Evolutionary conservation across 2,797 vertebrate genomes (phyloP).

Genomic region (Glossophaga mutica): DNA sequence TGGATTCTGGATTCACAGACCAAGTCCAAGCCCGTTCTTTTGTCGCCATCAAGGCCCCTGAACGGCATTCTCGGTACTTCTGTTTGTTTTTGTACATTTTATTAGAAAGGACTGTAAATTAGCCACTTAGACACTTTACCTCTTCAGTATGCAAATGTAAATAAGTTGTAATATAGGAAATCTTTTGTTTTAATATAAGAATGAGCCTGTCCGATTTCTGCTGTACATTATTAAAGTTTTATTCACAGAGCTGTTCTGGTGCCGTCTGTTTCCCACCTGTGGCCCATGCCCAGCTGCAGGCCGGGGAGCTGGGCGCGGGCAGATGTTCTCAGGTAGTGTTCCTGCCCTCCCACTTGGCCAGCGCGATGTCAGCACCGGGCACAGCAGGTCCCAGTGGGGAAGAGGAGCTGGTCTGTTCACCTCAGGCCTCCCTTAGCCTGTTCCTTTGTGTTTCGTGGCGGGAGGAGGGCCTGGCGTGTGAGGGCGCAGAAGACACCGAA

Average conservation of each 20-base stretch:
- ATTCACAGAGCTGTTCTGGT: constrained; percentile 75
- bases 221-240: constrained; percentile 89
- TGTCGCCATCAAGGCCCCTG: constrained; percentile 43
- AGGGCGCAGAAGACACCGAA: neutral
- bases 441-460: neutral
- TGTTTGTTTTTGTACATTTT: constrained; percentile 85
- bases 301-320: neutral
- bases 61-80: constrained; percentile 77
- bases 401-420: neutral
- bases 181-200: constrained; percentile 88
- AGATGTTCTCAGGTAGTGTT: neutral
- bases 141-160: constrained; percentile 90
- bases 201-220: constrained; percentile 86
- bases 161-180: constrained; percentile 88
- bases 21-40: constrained; percentile 71
- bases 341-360: rapidly evolving
- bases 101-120: constrained; percentile 87
- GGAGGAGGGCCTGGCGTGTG: neutral
- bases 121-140: constrained; percentile 91
- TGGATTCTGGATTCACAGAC: constrained; percentile 66
- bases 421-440: neutral
- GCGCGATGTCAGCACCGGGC: no score
- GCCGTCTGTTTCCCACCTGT: neutral
- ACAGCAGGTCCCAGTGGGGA: rapidly evolving
- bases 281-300: neutral